Base-by-base conservation (phyloP, 2,113 vertebrate genomes). In the Rattus rattus region DNA sequence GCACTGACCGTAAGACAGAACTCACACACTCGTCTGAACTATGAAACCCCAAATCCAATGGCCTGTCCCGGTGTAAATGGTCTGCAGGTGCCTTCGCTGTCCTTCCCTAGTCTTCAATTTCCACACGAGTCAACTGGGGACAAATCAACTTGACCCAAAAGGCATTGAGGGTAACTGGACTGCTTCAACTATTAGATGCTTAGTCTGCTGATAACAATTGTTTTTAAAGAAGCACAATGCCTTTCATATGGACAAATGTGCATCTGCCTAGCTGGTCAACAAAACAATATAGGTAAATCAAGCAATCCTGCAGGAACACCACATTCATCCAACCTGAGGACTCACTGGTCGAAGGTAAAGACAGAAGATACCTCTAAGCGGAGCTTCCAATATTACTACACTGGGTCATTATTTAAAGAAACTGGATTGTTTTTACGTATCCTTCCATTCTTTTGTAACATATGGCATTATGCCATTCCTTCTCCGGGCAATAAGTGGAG, bases 171-270 rank as follows among this genome's bases (percentile, higher is more conserved):
- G 54, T 81, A 94, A 93, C 94, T 77, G 81, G 72, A 77, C 3
- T 69, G 91, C 75, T 76, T 93, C 94, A 92, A 93, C 88, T 84
- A 90, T 80, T 96, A 70, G 63, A 79, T 59, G 91, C 47, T 92
- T n/a, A 80, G 61, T 52, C 63, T 52, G 81, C 6, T 67, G 52
- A 95, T 80, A 75, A 93, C 24, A 96, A 86, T 7, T 80, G 43
- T 75, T 95, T 95, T 94, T 65, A 63, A 63, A 47, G 81, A 93
- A 77, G 39, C 36, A 28, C 49, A 73, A 56, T 61, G 11, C 17
- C 94, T 95, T 63, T 75, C 83, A 91, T 52, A 75, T 12, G 0
- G 0, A 96, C 61, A 94, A 77, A 90, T 26, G 43, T 22, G 93
- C 73, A 94, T 30, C 33, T 22, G 67, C 47, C 88, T 94, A 63